Evolutionary conservation across 2,888 invertebrate genomes (phyloP).

Genomic region (Ethmia dodecea): DNA sequence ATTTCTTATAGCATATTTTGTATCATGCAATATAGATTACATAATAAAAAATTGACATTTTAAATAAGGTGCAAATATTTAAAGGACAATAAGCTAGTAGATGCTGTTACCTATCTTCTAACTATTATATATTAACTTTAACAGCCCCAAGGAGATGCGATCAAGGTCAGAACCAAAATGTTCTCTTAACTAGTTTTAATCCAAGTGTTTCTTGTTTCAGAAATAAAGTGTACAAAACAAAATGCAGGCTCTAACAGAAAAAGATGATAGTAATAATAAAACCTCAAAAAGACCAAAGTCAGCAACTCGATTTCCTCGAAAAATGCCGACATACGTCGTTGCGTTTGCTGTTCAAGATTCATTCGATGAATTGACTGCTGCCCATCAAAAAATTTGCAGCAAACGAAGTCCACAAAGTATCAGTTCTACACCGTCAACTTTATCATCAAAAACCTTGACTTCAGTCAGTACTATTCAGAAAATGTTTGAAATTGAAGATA

Average conservation of each 20-base stretch:
- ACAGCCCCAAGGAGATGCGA: too few species aligned
- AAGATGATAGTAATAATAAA: slow-evolving; percentile 9
- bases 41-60: too few species aligned
- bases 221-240: slow-evolving; percentile 4
- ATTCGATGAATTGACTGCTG: slow-evolving; percentile 27
- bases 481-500: slow-evolving; percentile 9
- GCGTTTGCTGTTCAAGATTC: slow-evolving; percentile 34
- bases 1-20: too few species aligned
- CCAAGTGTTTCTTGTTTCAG: slow-evolving; percentile 10
- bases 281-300: slow-evolving; percentile 18
- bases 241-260: slow-evolving; percentile 4
- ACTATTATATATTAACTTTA: too few species aligned
- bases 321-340: slow-evolving; percentile 29
- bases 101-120: too few species aligned
- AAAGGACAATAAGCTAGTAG: too few species aligned
- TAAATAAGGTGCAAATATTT: too few species aligned
- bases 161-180: too few species aligned
- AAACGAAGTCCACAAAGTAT: slow-evolving; percentile 25
- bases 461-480: slow-evolving; percentile 15
- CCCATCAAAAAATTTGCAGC: slow-evolving; percentile 26
- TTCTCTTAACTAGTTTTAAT: too few species aligned
- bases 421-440: slow-evolving; percentile 23
- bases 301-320: slow-evolving; percentile 21
- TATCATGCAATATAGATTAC: too few species aligned
- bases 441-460: slow-evolving; percentile 26